Conservation (phyloP, 2,113 vertebrate species). For the Carlito syrichta region DNA sequence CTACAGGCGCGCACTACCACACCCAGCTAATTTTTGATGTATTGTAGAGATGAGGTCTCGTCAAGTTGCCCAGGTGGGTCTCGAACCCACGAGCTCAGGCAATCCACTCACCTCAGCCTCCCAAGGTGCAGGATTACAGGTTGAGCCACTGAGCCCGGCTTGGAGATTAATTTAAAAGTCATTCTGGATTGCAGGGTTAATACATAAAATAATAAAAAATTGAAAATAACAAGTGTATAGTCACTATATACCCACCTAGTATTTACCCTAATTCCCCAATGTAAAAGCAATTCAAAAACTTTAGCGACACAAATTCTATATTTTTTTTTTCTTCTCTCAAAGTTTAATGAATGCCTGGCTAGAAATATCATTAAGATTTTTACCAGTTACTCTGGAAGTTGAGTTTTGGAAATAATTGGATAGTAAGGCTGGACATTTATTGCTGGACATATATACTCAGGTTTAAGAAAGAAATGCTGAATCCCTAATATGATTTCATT, state of each 20-base stretch:
- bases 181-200: not conserved
- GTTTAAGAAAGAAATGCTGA: not conserved
- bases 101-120: no score
- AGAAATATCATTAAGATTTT: not conserved
- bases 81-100: no score
- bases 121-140: no score
- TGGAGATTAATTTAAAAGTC: not conserved
- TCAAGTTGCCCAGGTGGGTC: no score
- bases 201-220: not conserved
- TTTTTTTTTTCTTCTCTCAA: not conserved
- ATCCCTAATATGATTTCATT: not conserved
- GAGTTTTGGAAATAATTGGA: not conserved
- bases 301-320: not conserved
- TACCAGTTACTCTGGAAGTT: not conserved
- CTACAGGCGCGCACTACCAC: no score
- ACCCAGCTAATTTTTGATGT: no score
- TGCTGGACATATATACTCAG: not conserved
- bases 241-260: not conserved
- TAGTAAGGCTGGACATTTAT: not conserved
- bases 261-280: not conserved
- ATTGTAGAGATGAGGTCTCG: no score
- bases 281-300: not conserved
- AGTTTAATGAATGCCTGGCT: not conserved
- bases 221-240: not conserved
- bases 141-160: no score